A percentile compares a stretch with the other conserved stretches of the same genome.
phyloP scores from a whole-genome alignment of 2,888 invertebrate genomes.

The Luffia ferchaultella region DNA sequence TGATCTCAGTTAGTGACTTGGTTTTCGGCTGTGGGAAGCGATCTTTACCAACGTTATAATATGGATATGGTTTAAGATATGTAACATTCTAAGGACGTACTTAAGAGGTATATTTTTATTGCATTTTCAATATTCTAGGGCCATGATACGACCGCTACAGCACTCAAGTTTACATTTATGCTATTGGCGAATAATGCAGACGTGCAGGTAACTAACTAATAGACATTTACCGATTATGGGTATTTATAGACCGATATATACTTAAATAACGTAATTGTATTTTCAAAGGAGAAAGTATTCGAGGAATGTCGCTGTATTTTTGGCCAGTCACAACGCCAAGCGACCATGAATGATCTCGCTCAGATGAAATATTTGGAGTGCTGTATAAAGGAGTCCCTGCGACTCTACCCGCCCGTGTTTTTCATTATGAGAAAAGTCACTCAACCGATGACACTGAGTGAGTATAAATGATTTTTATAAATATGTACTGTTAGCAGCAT shows the following conservation, averaged over 20 bases:
- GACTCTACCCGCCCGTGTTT: constrained; percentile 69
- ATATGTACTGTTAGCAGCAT: too few species aligned
- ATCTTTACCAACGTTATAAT: too few species aligned
- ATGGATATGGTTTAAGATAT: too few species aligned
- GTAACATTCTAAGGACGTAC: too few species aligned
- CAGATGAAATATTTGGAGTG: constrained; percentile 69
- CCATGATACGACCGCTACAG: constrained; percentile 59
- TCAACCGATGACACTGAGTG: constrained; percentile 61
- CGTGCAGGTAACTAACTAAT: constrained; percentile 24
- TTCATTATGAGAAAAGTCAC: constrained; percentile 57
- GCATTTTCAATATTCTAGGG: constrained; percentile 39
- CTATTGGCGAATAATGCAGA: constrained; percentile 46
- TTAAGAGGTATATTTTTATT: too few species aligned
- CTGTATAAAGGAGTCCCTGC: constrained; percentile 69
- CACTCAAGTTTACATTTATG: constrained; percentile 41
- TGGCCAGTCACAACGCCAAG: constrained; percentile 37
- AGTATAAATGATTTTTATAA: constrained; percentile 15
- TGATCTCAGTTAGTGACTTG: too few species aligned
- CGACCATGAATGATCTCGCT: constrained; percentile 55
- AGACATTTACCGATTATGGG: neutral
- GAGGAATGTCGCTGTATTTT: constrained; percentile 58
- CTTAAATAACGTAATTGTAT: neutral
- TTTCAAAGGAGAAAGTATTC: constrained; percentile 33
- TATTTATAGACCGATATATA: neutral
- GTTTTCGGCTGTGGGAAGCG: too few species aligned